Base-by-base conservation (phyloP, 2,888 invertebrate species). In the Osedax frankpressi region DNA sequence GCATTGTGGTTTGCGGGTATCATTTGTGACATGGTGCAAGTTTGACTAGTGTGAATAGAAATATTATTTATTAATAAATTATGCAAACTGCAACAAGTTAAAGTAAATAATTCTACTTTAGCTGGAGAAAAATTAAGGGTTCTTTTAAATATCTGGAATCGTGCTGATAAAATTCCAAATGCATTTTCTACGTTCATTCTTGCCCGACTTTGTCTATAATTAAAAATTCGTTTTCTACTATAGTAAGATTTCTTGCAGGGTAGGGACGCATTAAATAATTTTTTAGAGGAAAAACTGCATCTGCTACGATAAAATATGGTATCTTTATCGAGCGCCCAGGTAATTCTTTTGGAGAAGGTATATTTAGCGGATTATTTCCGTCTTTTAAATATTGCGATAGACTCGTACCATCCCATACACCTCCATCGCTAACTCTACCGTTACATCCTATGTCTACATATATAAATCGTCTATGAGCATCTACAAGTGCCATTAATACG, bases 371-470 rank as follows among this genome's bases (percentile, higher is more conserved):
- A 30, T 69, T 69, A 11, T 14, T 2, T 11, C 1, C 19, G n/a
- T 30, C n/a, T n/a, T 69, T 65, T n/a, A 26, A 30, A 29, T 30
- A 28, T n/a, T 74, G 62, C 14, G 73, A 73, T 26, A 19, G 2
- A 11, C 30, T 44, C 1, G 73, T 77, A 19, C 67, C 62, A 6
- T 29, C 24, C 28, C 75, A 77, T 2, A 77, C 76, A 19, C 77
- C 77, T 62, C 72, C 75, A 72, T 78, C 77, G 28, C 73, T 62
- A 19, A 70, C 71, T 25, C 76, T 44, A 1, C 77, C 77, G 27
- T 74, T 68, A 24, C 74, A 70, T 24, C 77, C 77, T 14, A 77
- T 74, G 69, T 76, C 73, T 3, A 78, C 75, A 26, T 69, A 69
- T 69, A 30, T 69, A 30, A 69, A 28, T 19, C 28, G 27, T 28